phyloP scores from a whole-genome alignment of 2,888 invertebrate species.

The Drosophila neoperkinsi region DNA sequence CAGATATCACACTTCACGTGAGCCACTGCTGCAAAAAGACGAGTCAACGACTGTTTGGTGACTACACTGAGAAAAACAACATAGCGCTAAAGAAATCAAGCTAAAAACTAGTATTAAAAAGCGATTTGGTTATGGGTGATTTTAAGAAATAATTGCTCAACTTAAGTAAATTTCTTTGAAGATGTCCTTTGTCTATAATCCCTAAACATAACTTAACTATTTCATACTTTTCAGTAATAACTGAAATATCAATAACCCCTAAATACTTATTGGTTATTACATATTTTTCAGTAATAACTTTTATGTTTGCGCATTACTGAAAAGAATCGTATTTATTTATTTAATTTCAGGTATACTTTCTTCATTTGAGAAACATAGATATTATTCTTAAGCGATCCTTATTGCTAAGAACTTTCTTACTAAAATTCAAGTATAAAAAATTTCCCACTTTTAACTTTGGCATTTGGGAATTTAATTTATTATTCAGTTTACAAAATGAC shows the following conservation, averaged over 20 bases:
- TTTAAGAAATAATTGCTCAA: neutral
- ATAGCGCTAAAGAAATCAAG: neutral
- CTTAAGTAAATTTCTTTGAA: neutral
- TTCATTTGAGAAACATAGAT: neutral
- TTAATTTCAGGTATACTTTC: neutral
- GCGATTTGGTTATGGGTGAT: neutral
- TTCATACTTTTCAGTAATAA: neutral
- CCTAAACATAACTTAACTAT: neutral
- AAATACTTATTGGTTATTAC: neutral
- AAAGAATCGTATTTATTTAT: neutral
- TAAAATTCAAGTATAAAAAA: neutral
- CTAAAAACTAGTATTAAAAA: neutral
- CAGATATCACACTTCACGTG: constrained; percentile 48
- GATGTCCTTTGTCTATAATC: neutral
- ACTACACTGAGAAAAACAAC: neutral
- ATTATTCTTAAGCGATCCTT: neutral
- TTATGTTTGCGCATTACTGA: neutral
- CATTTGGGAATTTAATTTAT: neutral
- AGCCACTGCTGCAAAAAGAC: constrained; percentile 32
- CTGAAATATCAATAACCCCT: neutral
- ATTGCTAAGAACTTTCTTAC: neutral
- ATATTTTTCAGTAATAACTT: neutral
- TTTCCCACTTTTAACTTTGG: neutral
- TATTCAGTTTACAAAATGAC: neutral
- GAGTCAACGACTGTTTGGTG: constrained; percentile 6